These are phyloP conservation scores for Tuberolachnus salignus DNA, from an alignment of 2,888 invertebrate genomes.

Conservation along the genomic window DNA sequence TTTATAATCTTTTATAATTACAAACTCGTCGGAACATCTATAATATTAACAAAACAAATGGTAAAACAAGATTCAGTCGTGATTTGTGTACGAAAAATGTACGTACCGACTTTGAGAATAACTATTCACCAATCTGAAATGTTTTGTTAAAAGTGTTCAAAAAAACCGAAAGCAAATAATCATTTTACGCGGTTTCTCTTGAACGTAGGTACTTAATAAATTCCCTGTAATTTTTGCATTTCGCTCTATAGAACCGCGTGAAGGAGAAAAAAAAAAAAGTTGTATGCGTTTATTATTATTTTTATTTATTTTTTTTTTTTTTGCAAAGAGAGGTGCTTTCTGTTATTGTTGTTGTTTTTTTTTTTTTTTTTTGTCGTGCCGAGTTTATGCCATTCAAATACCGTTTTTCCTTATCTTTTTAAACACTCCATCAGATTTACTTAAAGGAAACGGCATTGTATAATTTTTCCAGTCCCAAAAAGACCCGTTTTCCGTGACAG, in stretches of 20 bases:
- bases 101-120: neutral
- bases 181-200: neutral
- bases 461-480: constrained; percentile 35
- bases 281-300: too few species aligned
- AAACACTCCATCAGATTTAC: constrained; percentile 55
- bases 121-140: neutral
- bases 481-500: constrained; percentile 48
- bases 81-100: neutral
- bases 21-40: too few species aligned
- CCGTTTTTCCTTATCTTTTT: constrained; percentile 51
- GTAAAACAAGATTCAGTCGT: too few species aligned
- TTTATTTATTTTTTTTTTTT: constrained; percentile 19
- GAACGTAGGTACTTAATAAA: neutral
- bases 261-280: constrained; percentile 2
- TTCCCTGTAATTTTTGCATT: neutral
- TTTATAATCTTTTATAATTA: too few species aligned
- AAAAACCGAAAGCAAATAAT: neutral
- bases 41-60: too few species aligned
- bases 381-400: constrained; percentile 23
- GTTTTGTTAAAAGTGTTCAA: neutral
- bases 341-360: too few species aligned
- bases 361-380: neutral
- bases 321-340: constrained; percentile 13
- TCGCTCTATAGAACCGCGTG: neutral
- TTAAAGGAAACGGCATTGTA: constrained; percentile 46